phyloP scores from a whole-genome alignment of 2,797 vertebrate genomes.

The Rhinella marina region DNA sequence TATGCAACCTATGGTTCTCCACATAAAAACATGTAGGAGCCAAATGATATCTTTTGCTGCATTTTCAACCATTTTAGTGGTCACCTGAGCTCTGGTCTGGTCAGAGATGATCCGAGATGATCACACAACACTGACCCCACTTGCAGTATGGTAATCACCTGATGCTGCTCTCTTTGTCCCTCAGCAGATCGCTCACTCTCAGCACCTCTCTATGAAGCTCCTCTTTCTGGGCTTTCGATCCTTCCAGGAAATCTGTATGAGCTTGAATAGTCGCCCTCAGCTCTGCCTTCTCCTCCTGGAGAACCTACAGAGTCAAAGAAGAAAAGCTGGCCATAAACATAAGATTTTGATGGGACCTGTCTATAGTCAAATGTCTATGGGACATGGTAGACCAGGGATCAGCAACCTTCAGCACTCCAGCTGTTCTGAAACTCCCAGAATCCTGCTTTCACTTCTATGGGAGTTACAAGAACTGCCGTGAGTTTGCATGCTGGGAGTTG shows the following conservation, averaged over 20 bases:
- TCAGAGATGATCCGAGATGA: not conserved
- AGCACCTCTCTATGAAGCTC: constrained; percentile 77
- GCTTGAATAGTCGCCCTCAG: constrained; percentile 77
- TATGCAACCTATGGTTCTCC: too few relatives aligned
- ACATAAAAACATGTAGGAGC: too few relatives aligned
- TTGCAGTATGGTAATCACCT: constrained; percentile 69
- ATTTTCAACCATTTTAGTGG: not conserved
- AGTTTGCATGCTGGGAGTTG: too few relatives aligned
- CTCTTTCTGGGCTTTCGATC: constrained; percentile 76
- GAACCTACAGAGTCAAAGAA: constrained; percentile 14
- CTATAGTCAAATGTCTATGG: not conserved
- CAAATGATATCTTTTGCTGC: too few relatives aligned
- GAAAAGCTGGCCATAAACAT: not conserved
- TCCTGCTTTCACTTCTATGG: too few relatives aligned
- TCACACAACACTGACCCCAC: not conserved
- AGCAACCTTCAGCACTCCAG: too few relatives aligned
- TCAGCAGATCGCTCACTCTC: constrained; percentile 73
- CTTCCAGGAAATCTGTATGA: constrained; percentile 77
- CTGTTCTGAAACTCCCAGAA: too few relatives aligned
- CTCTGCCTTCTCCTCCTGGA: constrained; percentile 79
- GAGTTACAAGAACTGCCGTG: too few relatives aligned
- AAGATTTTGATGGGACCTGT: not conserved
- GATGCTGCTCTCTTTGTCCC: constrained; percentile 77
- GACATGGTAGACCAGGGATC: not conserved
- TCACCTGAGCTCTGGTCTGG: not conserved